Base-by-base conservation (phyloP, 2,113 vertebrate genomes). In the Brachirus orientalis region DNA sequence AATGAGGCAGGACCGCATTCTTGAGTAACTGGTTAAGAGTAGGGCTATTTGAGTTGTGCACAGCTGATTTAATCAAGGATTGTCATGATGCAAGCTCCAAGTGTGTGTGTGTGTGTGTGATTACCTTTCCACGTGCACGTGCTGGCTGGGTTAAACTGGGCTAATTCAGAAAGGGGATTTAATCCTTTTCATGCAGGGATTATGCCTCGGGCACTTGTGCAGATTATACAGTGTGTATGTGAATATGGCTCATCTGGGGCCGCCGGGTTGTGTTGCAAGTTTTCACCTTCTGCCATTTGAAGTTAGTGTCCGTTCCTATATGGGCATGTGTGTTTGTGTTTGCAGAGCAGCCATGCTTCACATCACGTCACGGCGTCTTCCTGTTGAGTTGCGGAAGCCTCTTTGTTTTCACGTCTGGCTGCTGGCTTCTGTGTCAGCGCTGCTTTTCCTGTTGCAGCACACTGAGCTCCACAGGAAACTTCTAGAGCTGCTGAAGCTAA, bases 381-480 rank as follows among this genome's bases (percentile, higher is more conserved):
- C 91, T 91, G 89, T 88, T 75, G 77, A 77, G 75, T 72, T 82
- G 77, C 80, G 88, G 90, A 91, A 91, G 89, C 77, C 53, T 51
- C 75, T 87, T 89, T 90, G 84, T 88, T 86, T 86, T 65, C 43
- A 44, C 3, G 79, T 78, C 74, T 86, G 75, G 61, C 77, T 68
- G 63, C 72, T 51, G 69, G 64, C 56, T 75, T 51, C 67, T 78
- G 77, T 83, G 74, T 75, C 72, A 55, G 38, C 41, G 59, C 47
- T 65, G 54, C 61, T 84, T 69, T 86, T 85, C 82, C 84, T 86
- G 83, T 78, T 82, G 56, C 79, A 43, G 66, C 53, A 33, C 48
- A 33, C 13, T 44, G 45, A 57, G 53, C 63, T 68, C 46, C 12
- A 38, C 38, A 70, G 70, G 80, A 82, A 86, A 80, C 57, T 61